Evolutionary conservation across 2,888 invertebrate species (phyloP).

Genomic region (Napeogenes sylphis): DNA sequence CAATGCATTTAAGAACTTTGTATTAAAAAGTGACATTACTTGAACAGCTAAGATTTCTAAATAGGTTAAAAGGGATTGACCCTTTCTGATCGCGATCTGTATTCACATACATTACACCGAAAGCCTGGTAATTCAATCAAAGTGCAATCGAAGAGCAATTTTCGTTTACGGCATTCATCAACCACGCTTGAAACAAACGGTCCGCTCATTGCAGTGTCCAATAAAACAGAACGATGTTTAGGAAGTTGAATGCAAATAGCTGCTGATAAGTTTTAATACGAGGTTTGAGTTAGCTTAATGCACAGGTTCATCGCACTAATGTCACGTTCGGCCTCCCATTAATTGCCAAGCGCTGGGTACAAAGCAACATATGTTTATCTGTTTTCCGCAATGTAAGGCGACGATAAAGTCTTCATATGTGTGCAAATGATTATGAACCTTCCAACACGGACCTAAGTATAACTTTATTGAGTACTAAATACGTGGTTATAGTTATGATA

Average conservation of each 20-base stretch:
- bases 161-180: slow-evolving; percentile 37
- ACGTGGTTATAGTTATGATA: slow-evolving; percentile 11
- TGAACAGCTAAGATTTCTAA: not conserved
- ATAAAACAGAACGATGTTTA: slow-evolving; percentile 56
- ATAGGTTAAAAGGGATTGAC: slow-evolving; percentile 16
- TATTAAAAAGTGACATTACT: not conserved
- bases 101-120: slow-evolving; percentile 14
- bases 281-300: slow-evolving; percentile 64
- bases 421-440: slow-evolving; percentile 17
- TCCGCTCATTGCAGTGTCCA: slow-evolving; percentile 35
- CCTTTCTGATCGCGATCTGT: slow-evolving; percentile 7
- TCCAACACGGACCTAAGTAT: slow-evolving; percentile 15
- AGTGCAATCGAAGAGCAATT: slow-evolving; percentile 36
- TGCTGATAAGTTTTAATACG: slow-evolving; percentile 75
- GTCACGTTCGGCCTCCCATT: slow-evolving; percentile 75
- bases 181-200: slow-evolving; percentile 35
- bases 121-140: slow-evolving; percentile 32
- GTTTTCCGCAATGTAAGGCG: slow-evolving; percentile 45
- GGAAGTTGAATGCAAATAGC: slow-evolving; percentile 75
- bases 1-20: not conserved
- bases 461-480: slow-evolving; percentile 12
- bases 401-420: slow-evolving; percentile 27
- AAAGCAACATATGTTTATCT: slow-evolving; percentile 65
- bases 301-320: slow-evolving; percentile 68
- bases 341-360: slow-evolving; percentile 61